A percentile compares a stretch with the other conserved stretches of the same genome.
Evolutionary conservation across 1,140 invertebrate species (phyloP).

Genomic region (Ruditapes philippinarum): DNA sequence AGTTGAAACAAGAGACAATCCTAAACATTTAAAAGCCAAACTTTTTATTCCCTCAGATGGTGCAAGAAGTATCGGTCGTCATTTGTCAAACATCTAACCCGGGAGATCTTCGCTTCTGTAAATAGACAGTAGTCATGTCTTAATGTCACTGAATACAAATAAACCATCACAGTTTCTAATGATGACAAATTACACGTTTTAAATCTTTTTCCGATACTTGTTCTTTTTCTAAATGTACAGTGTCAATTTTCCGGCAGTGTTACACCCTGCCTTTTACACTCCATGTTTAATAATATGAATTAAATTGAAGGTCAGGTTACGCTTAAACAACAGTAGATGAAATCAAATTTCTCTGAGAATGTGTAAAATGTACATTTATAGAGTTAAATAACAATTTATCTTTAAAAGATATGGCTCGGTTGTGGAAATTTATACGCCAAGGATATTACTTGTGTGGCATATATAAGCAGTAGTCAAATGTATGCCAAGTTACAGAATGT

Average conservation of each 20-base stretch:
- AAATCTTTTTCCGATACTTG: background rate
- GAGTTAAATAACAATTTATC: constrained; percentile 15
- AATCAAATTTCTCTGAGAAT: background rate
- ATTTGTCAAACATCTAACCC: background rate
- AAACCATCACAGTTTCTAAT: background rate
- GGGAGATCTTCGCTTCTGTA: background rate
- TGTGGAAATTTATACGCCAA: background rate
- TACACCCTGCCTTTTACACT: background rate
- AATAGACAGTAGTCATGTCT: background rate
- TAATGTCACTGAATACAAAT: background rate
- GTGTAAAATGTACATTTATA: background rate
- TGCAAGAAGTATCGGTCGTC: background rate
- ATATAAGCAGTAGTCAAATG: background rate
- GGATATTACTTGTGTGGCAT: background rate
- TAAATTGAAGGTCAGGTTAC: background rate
- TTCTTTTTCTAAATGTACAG: background rate
- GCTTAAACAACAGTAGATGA: background rate
- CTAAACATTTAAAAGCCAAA: too few species aligned
- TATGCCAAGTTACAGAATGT: background rate
- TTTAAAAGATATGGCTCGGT: background rate
- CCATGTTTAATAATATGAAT: background rate
- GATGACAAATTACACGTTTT: background rate
- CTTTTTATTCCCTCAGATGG: background rate
- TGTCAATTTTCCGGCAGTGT: background rate
- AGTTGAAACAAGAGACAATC: too few species aligned